Conservation (phyloP, 2,888 invertebrate species). For the Adela reaumurella region DNA sequence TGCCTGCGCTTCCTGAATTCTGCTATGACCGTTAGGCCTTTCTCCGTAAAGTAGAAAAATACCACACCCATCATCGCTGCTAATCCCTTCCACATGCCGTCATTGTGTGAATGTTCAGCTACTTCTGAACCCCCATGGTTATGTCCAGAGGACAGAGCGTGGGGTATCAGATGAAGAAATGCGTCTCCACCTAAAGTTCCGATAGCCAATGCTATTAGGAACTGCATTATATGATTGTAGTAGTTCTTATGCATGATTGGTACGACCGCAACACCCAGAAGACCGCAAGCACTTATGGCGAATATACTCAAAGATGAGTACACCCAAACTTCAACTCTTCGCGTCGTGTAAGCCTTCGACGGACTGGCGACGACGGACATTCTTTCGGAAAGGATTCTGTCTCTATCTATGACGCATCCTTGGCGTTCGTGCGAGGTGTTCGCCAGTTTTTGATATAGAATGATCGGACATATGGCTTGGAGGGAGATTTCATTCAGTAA, state of each 20-base stretch:
- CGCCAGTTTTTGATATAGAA: slow-evolving; percentile 63
- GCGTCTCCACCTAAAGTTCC: slow-evolving; percentile 92
- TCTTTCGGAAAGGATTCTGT: slow-evolving; percentile 16
- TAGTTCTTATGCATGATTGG: slow-evolving; percentile 86
- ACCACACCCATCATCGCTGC: slow-evolving; percentile 79
- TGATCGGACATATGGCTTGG: slow-evolving; percentile 61
- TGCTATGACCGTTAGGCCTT: slow-evolving; percentile 71
- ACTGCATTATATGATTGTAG: slow-evolving; percentile 86
- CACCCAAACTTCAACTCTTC: slow-evolving; percentile 68
- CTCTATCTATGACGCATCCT: slow-evolving; percentile 52
- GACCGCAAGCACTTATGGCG: slow-evolving; percentile 81
- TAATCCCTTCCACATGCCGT: slow-evolving; percentile 82
- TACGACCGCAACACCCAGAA: slow-evolving; percentile 84
- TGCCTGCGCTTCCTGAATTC: slow-evolving; percentile 77
- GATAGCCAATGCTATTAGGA: slow-evolving; percentile 88
- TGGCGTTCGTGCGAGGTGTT: slow-evolving; percentile 47
- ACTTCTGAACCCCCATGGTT: slow-evolving; percentile 15
- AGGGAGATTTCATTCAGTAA: slow-evolving; percentile 31
- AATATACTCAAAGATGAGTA: slow-evolving; percentile 79
- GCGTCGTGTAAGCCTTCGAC: slow-evolving; percentile 27
- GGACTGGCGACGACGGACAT: slow-evolving; percentile 16
- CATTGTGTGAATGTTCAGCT: slow-evolving; percentile 49
- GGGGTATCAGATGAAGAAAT: slow-evolving; percentile 85
- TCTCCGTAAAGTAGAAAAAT: slow-evolving; percentile 87
- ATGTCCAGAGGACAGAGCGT: slow-evolving; percentile 57